Evolutionary conservation across 2,888 invertebrate genomes (phyloP).

Genomic region (Cephus pulcher): DNA sequence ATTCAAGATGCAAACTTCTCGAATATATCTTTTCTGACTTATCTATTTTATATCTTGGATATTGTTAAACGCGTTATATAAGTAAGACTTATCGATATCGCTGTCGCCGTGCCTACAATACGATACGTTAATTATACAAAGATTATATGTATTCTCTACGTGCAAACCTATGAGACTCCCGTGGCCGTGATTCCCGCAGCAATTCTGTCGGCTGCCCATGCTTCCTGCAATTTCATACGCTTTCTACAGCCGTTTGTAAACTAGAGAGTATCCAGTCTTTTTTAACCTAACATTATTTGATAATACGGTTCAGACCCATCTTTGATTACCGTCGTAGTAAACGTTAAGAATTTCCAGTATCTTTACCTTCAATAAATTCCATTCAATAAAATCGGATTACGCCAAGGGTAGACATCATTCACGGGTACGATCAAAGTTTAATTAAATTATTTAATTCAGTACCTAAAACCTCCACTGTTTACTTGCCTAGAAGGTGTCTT

Average conservation of each 20-base stretch:
- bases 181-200: slow-evolving; percentile 18
- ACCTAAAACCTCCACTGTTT: not conserved
- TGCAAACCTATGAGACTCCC: not conserved
- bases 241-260: slow-evolving; percentile 40
- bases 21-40: not conserved
- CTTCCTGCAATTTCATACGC: slow-evolving; percentile 55
- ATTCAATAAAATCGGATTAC: not conserved
- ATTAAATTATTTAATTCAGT: not conserved
- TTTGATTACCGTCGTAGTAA: not conserved
- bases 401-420: not conserved
- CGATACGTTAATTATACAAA: not conserved
- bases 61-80: not conserved
- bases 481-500: not conserved
- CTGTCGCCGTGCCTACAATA: not conserved
- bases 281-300: not conserved
- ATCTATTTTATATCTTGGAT: not conserved
- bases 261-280: not conserved
- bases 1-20: not conserved
- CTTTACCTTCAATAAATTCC: not conserved
- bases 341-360: not conserved
- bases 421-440: not conserved
- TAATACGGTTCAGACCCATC: not conserved
- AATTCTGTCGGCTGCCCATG: slow-evolving; percentile 20
- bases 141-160: not conserved
- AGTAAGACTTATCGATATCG: not conserved